A percentile compares a stretch with the other conserved stretches of the same genome.
Conservation (phyloP, 2,888 invertebrate genomes). For the Hypomecis atomaria region DNA sequence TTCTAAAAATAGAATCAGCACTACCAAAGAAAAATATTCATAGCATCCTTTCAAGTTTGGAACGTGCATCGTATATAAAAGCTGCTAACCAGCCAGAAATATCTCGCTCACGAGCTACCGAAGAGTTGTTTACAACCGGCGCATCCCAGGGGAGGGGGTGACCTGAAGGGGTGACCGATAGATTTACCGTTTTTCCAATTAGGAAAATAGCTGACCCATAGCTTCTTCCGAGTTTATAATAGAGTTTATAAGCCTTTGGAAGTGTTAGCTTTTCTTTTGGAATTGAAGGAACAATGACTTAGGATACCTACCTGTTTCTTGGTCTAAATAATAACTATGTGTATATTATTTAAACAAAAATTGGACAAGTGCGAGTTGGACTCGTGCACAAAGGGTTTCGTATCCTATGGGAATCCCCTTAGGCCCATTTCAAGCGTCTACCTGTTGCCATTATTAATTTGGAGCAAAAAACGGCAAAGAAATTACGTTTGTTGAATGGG, state of each 20-base stretch:
- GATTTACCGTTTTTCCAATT: conserved; percentile 66
- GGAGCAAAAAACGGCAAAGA: too few relatives aligned
- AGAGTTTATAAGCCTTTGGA: conserved; percentile 18
- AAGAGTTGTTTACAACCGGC: conserved; percentile 66
- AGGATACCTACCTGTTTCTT: too few relatives aligned
- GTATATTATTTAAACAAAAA: too few relatives aligned
- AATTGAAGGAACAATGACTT: too few relatives aligned
- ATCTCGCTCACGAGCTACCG: conserved; percentile 68
- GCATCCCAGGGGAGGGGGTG: conserved; percentile 60
- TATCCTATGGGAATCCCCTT: too few relatives aligned
- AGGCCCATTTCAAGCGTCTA: too few relatives aligned
- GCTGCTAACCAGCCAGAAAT: conserved; percentile 46
- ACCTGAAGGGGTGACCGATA: conserved; percentile 67
- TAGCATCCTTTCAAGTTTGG: conserved; percentile 14
- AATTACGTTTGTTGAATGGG: too few relatives aligned
- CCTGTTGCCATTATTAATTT: too few relatives aligned
- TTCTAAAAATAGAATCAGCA: conserved; percentile 13
- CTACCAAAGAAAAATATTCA: conserved; percentile 14
- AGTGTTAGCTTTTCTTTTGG: conserved; percentile 12
- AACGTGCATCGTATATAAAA: conserved; percentile 26
- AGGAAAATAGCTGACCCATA: conserved; percentile 57
- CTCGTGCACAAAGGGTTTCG: too few relatives aligned
- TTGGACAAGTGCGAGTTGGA: too few relatives aligned
- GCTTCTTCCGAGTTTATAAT: conserved; percentile 39
- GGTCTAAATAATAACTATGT: too few relatives aligned